Evolutionary conservation across 1,140 invertebrate genomes (phyloP).

Genomic region (Nasonia giraulti): DNA sequence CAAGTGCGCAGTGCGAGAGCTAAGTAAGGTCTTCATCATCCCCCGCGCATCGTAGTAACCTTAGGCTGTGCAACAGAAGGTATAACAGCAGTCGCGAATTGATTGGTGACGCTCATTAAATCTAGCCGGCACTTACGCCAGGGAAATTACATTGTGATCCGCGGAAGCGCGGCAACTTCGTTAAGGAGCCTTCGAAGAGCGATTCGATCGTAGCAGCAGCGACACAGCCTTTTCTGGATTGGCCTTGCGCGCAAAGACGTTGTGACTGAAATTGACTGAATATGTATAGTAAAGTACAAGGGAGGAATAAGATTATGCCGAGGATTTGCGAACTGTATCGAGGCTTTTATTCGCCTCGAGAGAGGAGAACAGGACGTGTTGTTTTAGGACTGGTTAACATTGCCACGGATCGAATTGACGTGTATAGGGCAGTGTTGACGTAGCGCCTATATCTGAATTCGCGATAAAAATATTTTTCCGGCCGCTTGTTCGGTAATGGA

Average conservation of each 20-base stretch:
- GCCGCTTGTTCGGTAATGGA: no score
- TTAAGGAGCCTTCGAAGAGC: background rate
- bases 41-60: no score
- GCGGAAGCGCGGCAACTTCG: no score
- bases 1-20: no score
- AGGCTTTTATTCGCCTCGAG: background rate
- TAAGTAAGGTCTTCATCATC: background rate
- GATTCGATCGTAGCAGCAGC: background rate
- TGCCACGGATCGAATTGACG: no score
- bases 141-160: background rate
- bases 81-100: background rate
- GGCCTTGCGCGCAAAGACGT: no score
- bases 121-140: background rate
- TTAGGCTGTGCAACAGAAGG: background rate
- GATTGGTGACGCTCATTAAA: constrained; percentile 3
- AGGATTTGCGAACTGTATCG: background rate
- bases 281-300: background rate
- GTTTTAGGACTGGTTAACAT: no score
- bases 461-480: no score
- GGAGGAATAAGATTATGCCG: background rate
- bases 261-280: background rate
- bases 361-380: background rate
- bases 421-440: no score
- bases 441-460: no score
- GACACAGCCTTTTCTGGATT: background rate